Evolutionary conservation across 2,888 invertebrate species (phyloP), one percentile per base, ranked within the genome.

Genomic region (Cylloceria caligata): DNA sequence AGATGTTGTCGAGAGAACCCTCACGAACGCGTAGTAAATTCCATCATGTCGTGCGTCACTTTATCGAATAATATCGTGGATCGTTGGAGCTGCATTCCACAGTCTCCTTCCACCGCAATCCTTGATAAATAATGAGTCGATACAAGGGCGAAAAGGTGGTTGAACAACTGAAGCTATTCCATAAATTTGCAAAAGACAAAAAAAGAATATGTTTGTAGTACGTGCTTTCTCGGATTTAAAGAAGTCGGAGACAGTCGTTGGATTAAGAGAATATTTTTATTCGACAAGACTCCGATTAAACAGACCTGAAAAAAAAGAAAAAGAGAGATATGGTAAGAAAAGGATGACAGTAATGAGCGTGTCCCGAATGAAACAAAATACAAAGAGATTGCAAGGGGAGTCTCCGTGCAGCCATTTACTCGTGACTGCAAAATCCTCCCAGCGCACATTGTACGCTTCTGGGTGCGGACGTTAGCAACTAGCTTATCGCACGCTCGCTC

Each of bases 121-220:
- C 76, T 30, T 52, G 62, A 52, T 64, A 69, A 77, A 49, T 77
- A 77, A 77, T 77, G 68, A 77, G 69, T 52, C 27, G 36, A 55
- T 24, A n/a, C 30, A 6, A 19, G 24, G 19, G 24, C 24, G 24
- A n/a, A n/a, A n/a, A n/a, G n/a, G n/a, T n/a, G 16, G 34, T 42
- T 39, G 21, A 27, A 36, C 52, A 68, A 52, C 24, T 39, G 21
- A 52, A 55, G 55, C 55, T 9, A 19, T 34, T 2, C 60, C 60
- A 60, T 60, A 34, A 60, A 60, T 60, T 34, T 27, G 57, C 3
- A 24, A 13, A 52, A 24, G 21, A n/a, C n/a, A 49, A 49, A 3
- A 24, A 24, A 52, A 9, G 30, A 4, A 42, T 13, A 42, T 52
- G 21, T 21, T 4, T 49, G 7, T 16, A 57, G 34, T 34, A 16